Evolutionary conservation across 2,888 invertebrate genomes (phyloP).

Genomic region (Lasiommata megera): DNA sequence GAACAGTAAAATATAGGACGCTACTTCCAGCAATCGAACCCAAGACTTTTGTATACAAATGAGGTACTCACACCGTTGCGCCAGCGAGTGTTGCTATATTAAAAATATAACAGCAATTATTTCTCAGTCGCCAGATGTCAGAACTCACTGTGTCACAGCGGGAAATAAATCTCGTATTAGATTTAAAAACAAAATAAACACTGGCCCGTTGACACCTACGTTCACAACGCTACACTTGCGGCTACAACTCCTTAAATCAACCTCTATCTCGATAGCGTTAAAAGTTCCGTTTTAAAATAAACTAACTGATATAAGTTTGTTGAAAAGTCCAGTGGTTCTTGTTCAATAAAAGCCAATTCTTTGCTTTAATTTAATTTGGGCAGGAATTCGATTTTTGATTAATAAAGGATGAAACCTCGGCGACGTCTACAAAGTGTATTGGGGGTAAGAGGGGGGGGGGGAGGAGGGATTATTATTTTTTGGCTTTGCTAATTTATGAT

Average conservation of each 20-base stretch:
- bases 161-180: constrained; percentile 58
- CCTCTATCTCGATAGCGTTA: background rate
- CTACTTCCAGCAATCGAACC: too few species aligned
- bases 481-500: constrained; percentile 32
- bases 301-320: background rate
- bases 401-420: constrained; percentile 45
- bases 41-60: too few species aligned
- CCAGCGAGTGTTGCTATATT: background rate
- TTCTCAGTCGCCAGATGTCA: constrained; percentile 2
- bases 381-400: constrained; percentile 54
- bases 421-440: constrained; percentile 52
- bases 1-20: too few species aligned
- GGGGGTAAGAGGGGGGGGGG: too few species aligned
- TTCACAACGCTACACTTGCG: constrained; percentile 20
- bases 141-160: constrained; percentile 38
- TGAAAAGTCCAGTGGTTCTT: constrained; percentile 23
- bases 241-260: background rate
- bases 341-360: constrained; percentile 38
- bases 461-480: constrained; percentile 30
- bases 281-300: background rate
- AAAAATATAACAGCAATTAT: constrained; percentile 10
- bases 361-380: constrained; percentile 62
- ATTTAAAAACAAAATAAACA: constrained; percentile 48
- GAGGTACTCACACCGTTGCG: background rate
- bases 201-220: constrained; percentile 49